These are phyloP conservation scores for Forbesichthys agassizii DNA, from an alignment of 2,113 vertebrate species.

Conservation along the genomic window DNA sequence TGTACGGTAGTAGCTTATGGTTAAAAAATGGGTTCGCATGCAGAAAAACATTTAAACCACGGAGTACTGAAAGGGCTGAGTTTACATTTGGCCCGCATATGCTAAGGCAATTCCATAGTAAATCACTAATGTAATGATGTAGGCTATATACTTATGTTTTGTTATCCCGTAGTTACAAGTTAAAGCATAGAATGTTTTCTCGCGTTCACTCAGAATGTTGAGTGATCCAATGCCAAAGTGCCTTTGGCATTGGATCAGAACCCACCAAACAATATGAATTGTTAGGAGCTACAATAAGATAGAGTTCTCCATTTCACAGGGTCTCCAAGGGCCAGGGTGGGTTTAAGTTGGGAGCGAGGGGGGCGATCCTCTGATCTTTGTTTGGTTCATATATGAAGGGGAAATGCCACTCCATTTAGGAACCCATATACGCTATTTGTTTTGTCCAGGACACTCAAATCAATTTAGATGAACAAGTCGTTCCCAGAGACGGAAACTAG, in stretches of 20 bases:
- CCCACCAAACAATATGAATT: conserved; percentile 55
- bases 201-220: conserved; percentile 15
- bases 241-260: conserved; percentile 42
- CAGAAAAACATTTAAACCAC: background rate
- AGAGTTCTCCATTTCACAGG: conserved; percentile 43
- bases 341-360: background rate
- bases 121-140: conserved; percentile 22
- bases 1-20: background rate
- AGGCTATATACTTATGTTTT: conserved; percentile 17
- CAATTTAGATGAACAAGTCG: too few relatives aligned
- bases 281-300: conserved; percentile 29
- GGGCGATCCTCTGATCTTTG: conserved; percentile 19
- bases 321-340: background rate
- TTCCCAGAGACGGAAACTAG: background rate
- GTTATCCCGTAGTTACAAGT: conserved; percentile 26
- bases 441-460: background rate
- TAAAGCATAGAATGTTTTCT: conserved; percentile 13
- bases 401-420: background rate
- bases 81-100: conserved; percentile 3
- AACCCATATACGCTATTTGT: conserved; percentile 8
- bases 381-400: conserved; percentile 24
- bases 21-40: background rate
- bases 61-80: conserved; percentile 7
- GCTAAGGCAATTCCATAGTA: background rate
- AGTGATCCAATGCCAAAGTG: conserved; percentile 18